These are phyloP conservation scores for Dinomys branickii DNA, from an alignment of 2,113 vertebrate species.

Conservation along the genomic window DNA sequence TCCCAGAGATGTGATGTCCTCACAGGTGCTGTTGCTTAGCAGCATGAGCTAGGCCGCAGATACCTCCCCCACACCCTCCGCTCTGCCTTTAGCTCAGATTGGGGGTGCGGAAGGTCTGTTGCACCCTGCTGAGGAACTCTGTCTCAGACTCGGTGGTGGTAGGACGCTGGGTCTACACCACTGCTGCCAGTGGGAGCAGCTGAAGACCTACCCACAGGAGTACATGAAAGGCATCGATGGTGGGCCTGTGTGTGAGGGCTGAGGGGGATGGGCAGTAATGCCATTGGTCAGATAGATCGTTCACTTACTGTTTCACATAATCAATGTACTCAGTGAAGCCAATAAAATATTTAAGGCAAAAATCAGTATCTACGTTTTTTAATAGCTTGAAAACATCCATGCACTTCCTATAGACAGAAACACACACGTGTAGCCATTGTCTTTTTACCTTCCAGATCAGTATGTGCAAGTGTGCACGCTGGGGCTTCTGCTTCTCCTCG, in stretches of 20 bases:
- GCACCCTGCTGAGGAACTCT: neutral
- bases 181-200: neutral
- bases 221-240: neutral
- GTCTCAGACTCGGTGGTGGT: neutral
- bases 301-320: neutral
- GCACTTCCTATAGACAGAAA: neutral
- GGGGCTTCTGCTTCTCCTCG: neutral
- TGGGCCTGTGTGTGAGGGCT: rapidly evolving
- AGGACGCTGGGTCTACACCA: neutral
- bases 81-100: neutral
- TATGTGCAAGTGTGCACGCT: rapidly evolving
- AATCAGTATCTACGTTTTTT: neutral
- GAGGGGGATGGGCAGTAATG: too few relatives aligned
- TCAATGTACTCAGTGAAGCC: neutral
- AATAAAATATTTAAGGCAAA: neutral
- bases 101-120: rapidly evolving
- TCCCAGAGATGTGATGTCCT: neutral
- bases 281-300: neutral
- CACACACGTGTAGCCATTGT: neutral
- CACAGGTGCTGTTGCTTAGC: neutral
- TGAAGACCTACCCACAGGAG: neutral
- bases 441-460: neutral
- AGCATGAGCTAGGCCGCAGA: neutral
- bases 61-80: rapidly evolving
- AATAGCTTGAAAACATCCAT: neutral